A percentile compares a stretch with the other conserved stretches of the same genome.
Conservation (phyloP, 2,797 vertebrate genomes). For the Tapirus indicus region DNA sequence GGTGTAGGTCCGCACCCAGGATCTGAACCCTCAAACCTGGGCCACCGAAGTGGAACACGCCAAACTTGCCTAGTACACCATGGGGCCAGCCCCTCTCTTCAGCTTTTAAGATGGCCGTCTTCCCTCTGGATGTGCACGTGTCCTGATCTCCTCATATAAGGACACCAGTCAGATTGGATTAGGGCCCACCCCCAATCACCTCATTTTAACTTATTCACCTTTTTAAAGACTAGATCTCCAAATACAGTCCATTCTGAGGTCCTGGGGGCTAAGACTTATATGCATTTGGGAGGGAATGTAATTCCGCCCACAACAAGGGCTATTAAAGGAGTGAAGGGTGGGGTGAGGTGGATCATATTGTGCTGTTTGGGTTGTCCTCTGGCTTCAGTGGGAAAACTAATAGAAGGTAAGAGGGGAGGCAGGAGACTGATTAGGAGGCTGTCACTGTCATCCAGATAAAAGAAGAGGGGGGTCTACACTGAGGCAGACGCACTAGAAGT, state of each 20-base stretch:
- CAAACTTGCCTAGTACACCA: too few species aligned
- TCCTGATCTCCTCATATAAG: background rate
- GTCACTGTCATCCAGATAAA: background rate
- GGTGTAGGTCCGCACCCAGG: too few species aligned
- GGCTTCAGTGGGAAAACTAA: background rate
- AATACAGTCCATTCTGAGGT: background rate
- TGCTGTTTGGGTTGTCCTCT: background rate
- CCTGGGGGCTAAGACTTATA: background rate
- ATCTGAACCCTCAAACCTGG: too few species aligned
- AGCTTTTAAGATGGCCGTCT: too few species aligned
- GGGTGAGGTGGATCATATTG: background rate
- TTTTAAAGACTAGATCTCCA: background rate
- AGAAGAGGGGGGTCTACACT: background rate
- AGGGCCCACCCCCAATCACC: background rate
- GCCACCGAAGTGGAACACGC: too few species aligned
- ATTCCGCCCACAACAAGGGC: too few species aligned
- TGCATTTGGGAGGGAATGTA: background rate
- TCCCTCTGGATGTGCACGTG: background rate
- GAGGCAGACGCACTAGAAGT: background rate
- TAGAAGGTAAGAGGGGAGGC: background rate
- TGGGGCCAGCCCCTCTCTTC: too few species aligned
- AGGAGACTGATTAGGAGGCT: background rate
- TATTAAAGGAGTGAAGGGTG: background rate
- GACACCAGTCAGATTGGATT: background rate
- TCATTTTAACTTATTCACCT: background rate